Base-by-base conservation (phyloP, 2,113 vertebrate species). In the Tringa solitaria region DNA sequence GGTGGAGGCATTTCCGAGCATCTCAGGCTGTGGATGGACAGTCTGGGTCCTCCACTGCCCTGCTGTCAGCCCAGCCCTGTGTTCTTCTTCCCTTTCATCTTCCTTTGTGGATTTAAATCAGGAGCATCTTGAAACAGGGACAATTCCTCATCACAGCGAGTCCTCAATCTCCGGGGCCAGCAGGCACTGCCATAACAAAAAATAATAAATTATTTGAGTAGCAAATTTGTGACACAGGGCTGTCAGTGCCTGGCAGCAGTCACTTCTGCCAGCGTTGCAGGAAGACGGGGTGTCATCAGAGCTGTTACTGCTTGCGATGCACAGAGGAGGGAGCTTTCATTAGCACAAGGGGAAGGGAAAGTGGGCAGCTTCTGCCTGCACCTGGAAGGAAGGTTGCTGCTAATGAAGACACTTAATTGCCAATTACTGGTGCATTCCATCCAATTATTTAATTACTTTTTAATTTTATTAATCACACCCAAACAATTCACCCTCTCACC, bases 191-290 rank as follows among this genome's bases (percentile, higher is more conserved):
- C 23, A 1, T 30, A 15, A 3, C 35, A 70, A 32, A 87, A 85
- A 27, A 39, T 8, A n/a, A 28, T 3, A 1, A 30, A 28, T 4
- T 9, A 61, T 45, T 6, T 7, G 43, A 23, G 46, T 1, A 3
- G 69, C 9, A 7, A 4, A 64, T 67, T 37, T 32, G n/a, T 10
- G 14, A 8, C 2, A 2, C 27, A 14, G 74, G 39, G 64, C 65
- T 74, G 65, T 12, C 64, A 18, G 74, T 61, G 51, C 30, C 46
- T 3, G 8, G 39, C 18, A 24, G 56, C 39, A 22, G 75, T 18
- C 53, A n/a, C 57, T 67, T 84, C 76, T 50, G 72, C 65, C 75
- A 28, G 88, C 8, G 1, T 7, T 17, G 41, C n/a, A 14, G 41
- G 80, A 14, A 8, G 72, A 28, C 17, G 3, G 1, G 9, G 61